phyloP scores from a whole-genome alignment of 2,113 vertebrate species.

The Orycteropus afer region DNA sequence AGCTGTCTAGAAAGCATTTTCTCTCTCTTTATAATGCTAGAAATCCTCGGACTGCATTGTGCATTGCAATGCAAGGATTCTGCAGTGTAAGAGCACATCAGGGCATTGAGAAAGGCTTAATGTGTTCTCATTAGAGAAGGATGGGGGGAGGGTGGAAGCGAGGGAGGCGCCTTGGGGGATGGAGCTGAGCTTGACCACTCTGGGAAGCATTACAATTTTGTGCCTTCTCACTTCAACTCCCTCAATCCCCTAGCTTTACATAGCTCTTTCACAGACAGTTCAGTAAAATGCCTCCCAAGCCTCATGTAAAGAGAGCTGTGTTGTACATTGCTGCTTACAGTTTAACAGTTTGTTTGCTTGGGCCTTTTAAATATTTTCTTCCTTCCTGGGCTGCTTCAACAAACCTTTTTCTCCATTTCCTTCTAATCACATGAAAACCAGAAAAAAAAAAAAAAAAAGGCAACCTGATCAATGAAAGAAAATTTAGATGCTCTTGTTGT shows the following conservation, averaged over 20 bases:
- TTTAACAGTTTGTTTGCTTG: conserved; percentile 82
- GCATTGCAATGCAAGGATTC: conserved; percentile 82
- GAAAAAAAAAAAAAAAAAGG: neutral
- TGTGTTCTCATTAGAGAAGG: conserved; percentile 84
- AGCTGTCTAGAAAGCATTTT: conserved; percentile 83
- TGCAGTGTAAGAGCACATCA: conserved; percentile 75
- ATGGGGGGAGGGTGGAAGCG: conserved; percentile 46
- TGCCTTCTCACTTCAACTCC: conserved; percentile 83
- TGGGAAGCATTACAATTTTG: conserved; percentile 79
- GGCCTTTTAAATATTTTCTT: conserved; percentile 55
- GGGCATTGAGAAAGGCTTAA: conserved; percentile 84
- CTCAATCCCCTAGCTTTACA: conserved; percentile 84
- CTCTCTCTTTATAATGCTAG: conserved; percentile 79
- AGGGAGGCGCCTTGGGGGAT: conserved; percentile 66
- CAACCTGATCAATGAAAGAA: conserved; percentile 50
- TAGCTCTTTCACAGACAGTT: conserved; percentile 83
- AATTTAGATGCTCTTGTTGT: conserved; percentile 53
- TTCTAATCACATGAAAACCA: conserved; percentile 42
- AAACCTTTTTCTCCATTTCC: neutral
- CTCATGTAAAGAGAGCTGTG: conserved; percentile 81
- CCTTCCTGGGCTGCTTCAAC: conserved; percentile 18
- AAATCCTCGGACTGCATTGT: conserved; percentile 81
- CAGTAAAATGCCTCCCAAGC: conserved; percentile 83
- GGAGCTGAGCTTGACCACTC: conserved; percentile 72
- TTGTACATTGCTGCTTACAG: conserved; percentile 63